phyloP scores from a whole-genome alignment of 2,797 vertebrate genomes.

The Sciurus vulgaris region DNA sequence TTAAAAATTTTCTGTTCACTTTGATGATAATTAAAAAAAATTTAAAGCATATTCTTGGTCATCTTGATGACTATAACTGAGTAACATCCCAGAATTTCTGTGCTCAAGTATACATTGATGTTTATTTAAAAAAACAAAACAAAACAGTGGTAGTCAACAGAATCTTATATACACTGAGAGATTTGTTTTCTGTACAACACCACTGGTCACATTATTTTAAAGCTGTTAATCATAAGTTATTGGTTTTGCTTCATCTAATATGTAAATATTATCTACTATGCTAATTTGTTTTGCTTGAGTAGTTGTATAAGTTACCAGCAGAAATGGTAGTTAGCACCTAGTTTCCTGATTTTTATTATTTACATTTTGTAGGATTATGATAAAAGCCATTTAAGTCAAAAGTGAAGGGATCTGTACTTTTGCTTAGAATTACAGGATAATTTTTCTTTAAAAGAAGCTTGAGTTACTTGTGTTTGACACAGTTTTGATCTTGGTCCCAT shows the following conservation, averaged over 20 bases:
- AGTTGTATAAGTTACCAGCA: background rate
- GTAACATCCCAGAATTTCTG: background rate
- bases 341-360: constrained; percentile 12
- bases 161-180: background rate
- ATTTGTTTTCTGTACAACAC: background rate
- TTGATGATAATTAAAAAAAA: constrained; percentile 21
- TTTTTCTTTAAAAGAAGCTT: constrained; percentile 47
- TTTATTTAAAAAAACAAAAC: background rate
- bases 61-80: constrained; percentile 5
- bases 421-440: background rate
- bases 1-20: background rate
- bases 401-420: background rate
- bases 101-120: background rate
- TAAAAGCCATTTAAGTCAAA: background rate
- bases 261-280: background rate
- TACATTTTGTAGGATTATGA: constrained; percentile 1
- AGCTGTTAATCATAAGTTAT: background rate
- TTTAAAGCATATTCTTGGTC: constrained; percentile 7
- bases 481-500: background rate
- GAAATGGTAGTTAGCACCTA: background rate
- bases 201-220: constrained; percentile 5
- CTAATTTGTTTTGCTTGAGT: constrained; percentile 27
- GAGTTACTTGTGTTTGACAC: background rate
- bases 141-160: background rate
- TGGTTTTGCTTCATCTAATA: background rate